phyloP scores from a whole-genome alignment of 2,113 vertebrate species.

The Eleginops maclovinus region DNA sequence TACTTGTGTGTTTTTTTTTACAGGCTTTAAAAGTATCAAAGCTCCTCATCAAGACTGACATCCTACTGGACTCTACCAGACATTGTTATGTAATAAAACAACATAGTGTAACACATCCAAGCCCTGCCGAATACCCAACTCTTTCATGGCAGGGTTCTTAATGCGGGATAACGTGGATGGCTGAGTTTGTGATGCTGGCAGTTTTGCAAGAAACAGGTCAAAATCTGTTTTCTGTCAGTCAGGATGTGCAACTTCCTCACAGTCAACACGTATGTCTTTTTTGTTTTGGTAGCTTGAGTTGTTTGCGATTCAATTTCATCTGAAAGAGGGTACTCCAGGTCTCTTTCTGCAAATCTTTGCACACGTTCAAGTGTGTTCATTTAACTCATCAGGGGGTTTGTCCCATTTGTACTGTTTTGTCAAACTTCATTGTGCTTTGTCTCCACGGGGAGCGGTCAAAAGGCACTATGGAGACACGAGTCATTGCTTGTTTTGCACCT shows the following conservation, averaged over 20 bases:
- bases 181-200: constrained; percentile 22
- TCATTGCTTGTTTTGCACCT: constrained; percentile 56
- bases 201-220: constrained; percentile 18
- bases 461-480: constrained; percentile 59
- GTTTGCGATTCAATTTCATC: constrained; percentile 19
- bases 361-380: constrained; percentile 38
- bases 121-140: constrained; percentile 24
- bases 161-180: constrained; percentile 31
- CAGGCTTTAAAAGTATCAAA: constrained; percentile 41
- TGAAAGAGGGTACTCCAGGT: constrained; percentile 50
- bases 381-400: constrained; percentile 58
- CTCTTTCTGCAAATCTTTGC: constrained; percentile 42
- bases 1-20: constrained; percentile 47
- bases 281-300: constrained; percentile 23
- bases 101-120: constrained; percentile 39
- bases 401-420: constrained; percentile 67
- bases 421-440: constrained; percentile 55
- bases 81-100: constrained; percentile 53
- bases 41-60: constrained; percentile 51
- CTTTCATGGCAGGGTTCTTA: constrained; percentile 28
- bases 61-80: constrained; percentile 43
- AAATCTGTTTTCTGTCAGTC: background rate
- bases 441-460: constrained; percentile 63
- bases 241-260: background rate
- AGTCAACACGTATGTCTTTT: constrained; percentile 2